Percentiles rank a stretch among this genome's conserved stretches.
phyloP scores from a whole-genome alignment of 64 coral and sea anemone species.

The Dendronephthya gigantea region DNA sequence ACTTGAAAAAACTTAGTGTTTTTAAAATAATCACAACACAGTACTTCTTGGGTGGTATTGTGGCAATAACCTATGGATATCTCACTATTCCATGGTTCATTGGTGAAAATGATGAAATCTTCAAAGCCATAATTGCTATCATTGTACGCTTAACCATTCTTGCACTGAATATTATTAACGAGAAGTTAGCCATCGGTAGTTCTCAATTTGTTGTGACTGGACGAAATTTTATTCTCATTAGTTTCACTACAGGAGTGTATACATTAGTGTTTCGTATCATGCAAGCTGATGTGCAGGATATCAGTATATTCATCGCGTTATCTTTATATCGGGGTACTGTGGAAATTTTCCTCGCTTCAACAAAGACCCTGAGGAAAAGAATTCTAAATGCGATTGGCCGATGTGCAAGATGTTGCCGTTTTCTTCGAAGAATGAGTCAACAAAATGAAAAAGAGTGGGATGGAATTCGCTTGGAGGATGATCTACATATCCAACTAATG shows the following conservation, averaged over 20 bases:
- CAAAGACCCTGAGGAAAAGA: not conserved
- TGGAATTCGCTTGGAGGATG: not conserved
- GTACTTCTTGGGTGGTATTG: not conserved
- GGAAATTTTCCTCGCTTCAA: not conserved
- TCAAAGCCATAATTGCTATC: not conserved
- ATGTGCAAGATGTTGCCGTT: not conserved
- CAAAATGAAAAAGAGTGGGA: not conserved
- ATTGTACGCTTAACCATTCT: not conserved
- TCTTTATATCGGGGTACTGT: not conserved
- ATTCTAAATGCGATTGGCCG: not conserved
- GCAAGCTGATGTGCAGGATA: not conserved
- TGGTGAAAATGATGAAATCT: not conserved
- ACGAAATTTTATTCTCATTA: not conserved
- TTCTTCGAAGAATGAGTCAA: not conserved
- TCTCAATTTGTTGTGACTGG: not conserved
- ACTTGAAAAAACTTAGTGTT: not conserved
- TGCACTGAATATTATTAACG: not conserved
- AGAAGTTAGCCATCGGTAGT: not conserved
- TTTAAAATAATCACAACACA: constrained; percentile 4
- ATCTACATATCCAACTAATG: not conserved
- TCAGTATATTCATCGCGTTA: not conserved
- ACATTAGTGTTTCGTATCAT: not conserved
- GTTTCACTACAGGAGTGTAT: not conserved
- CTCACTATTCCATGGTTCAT: not conserved
- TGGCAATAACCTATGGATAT: not conserved